Base-by-base conservation (phyloP, 2,888 invertebrate genomes). In the Venustoraphidia nigricollis region DNA sequence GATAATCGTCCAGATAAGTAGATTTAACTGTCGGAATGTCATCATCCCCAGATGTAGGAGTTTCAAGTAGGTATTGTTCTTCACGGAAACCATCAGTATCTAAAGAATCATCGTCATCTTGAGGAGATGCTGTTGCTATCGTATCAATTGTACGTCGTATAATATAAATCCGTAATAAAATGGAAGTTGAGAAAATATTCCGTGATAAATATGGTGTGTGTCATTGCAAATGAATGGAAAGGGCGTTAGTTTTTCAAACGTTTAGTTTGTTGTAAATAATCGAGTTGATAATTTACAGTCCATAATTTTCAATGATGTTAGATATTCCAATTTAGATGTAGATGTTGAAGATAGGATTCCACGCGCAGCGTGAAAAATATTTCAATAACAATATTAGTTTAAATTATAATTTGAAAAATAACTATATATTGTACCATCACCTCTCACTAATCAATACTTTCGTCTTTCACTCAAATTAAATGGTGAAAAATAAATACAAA, bases 81-180 rank as follows among this genome's bases (percentile, higher is more conserved):
- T 68, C 68, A 55, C 66, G 69, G 59, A 70, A 72, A 57, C 71
- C 71, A 58, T 72, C 71, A 44, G 70, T 70, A 57, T 71, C 72
- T 66, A 72, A 62, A 45, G 71, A 71, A 57, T 72, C 72, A 59
- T 72, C 72, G 62, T 72, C 71, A 57, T 71, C 71, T 60, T 70
- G 71, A 50, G 71, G 71, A 52, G 71, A 71, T 55, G 67, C 69
- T 57, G 66, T 66, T 55, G 64, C 60, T 63, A 6, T 27, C 27
- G 27, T 27, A 27, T 3, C 6, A 27, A 27, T 27, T 27, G 27
- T 27, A 6, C 6, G 27, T 44, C 41, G 47, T 45, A 48, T 45
- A 41, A 35, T 43, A 50, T 10, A 39, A 35, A 35, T 45, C 45
- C 13, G 17, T 45, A 14, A 34, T 27, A 46, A 27, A 14, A 46